A percentile compares a stretch with the other conserved stretches of the same genome.
Conservation (phyloP, 1,140 invertebrate species). For the Diachasma alloeum region DNA sequence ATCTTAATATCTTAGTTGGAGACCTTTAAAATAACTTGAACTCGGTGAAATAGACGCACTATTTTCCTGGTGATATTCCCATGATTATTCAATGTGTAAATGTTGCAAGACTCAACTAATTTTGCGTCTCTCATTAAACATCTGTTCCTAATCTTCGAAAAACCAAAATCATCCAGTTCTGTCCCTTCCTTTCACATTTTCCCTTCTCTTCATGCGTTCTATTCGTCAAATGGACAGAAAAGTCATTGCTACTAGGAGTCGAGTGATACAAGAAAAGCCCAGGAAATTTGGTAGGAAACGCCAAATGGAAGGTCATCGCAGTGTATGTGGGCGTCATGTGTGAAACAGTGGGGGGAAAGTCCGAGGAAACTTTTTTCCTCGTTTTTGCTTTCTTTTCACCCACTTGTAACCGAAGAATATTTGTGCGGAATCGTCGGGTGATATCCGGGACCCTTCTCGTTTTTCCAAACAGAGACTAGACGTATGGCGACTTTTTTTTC, state of each 20-base stretch:
- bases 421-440: not conserved
- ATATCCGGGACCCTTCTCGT: not conserved
- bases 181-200: not conserved
- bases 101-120: no score
- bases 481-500: not conserved
- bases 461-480: not conserved
- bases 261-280: not conserved
- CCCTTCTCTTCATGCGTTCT: not conserved
- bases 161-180: not conserved
- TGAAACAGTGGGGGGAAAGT: not conserved
- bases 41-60: no score
- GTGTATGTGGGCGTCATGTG: not conserved
- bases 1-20: no score
- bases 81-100: no score
- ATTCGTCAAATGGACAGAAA: not conserved
- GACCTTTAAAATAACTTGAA: no score
- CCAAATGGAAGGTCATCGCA: conserved; percentile 3
- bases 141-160: no score
- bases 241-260: not conserved
- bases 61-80: no score
- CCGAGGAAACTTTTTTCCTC: no score
- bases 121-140: no score
- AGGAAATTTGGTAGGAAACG: not conserved
- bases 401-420: conserved; percentile 1
- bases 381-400: not conserved